Evolutionary conservation across 2,888 invertebrate genomes (phyloP).

Genomic region (Trilocha varians): DNA sequence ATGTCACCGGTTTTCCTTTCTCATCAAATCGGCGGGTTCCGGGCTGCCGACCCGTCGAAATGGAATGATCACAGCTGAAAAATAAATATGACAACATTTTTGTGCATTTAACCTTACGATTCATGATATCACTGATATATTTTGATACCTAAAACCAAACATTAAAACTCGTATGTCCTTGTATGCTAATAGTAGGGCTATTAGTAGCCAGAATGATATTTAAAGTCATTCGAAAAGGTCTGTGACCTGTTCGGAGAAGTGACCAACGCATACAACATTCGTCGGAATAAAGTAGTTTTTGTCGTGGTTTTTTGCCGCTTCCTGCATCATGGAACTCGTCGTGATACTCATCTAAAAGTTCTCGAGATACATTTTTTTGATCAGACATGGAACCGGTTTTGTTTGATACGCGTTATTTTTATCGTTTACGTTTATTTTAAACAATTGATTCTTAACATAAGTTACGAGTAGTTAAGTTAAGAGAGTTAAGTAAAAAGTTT

Average conservation of each 20-base stretch:
- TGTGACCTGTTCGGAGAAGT: constrained; percentile 13
- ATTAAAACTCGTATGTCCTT: neutral
- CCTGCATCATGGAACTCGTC: constrained; percentile 23
- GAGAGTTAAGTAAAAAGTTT: too few species aligned
- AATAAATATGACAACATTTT: too few species aligned
- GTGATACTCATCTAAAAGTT: constrained; percentile 19
- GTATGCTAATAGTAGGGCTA: neutral
- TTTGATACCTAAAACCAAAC: too few species aligned
- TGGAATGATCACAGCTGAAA: too few species aligned
- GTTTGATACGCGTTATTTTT: neutral
- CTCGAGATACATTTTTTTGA: constrained; percentile 2
- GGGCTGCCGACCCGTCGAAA: too few species aligned
- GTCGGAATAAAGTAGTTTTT: constrained; percentile 12
- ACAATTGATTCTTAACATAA: too few species aligned
- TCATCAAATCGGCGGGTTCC: too few species aligned
- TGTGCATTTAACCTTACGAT: too few species aligned
- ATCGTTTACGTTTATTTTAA: neutral
- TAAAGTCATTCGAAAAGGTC: constrained; percentile 6
- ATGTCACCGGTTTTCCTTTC: too few species aligned
- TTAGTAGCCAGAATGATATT: neutral
- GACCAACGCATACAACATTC: constrained; percentile 17
- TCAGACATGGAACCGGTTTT: constrained; percentile 1
- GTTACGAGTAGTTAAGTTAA: too few species aligned
- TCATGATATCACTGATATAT: neutral
- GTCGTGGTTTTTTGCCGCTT: constrained; percentile 18